Evolutionary conservation across 2,797 vertebrate genomes (phyloP).

Genomic region (Harpagifer antarcticus): DNA sequence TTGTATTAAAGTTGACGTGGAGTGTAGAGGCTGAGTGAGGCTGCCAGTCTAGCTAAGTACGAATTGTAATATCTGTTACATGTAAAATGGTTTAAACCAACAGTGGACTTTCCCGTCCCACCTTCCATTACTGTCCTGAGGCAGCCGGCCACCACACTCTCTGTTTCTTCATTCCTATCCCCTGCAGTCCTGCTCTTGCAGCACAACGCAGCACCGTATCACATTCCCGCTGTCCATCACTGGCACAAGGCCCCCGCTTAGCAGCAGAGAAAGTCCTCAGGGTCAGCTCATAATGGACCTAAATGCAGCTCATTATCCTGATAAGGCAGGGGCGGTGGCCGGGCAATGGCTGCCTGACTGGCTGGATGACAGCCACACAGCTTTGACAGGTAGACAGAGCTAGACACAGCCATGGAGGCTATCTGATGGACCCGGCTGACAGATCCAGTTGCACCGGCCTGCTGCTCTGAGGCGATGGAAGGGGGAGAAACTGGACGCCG

Average conservation of each 20-base stretch:
- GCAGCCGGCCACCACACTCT: conserved; percentile 30
- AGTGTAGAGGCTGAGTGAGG: background rate
- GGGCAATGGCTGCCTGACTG: conserved; percentile 74
- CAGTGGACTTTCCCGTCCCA: background rate
- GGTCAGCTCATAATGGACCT: conserved; percentile 82
- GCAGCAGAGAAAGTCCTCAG: conserved; percentile 80
- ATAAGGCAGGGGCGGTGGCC: conserved; percentile 77
- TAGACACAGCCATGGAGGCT: conserved; percentile 61
- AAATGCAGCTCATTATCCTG: conserved; percentile 85
- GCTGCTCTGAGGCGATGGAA: conserved; percentile 66
- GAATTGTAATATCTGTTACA: background rate
- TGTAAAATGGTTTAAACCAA: conserved; percentile 2
- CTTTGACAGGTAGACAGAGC: conserved; percentile 79
- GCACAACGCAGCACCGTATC: conserved; percentile 59
- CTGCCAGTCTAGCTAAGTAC: background rate
- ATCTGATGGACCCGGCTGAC: conserved; percentile 82
- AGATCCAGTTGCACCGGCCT: conserved; percentile 76
- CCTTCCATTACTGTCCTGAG: conserved; percentile 22
- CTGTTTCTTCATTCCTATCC: conserved; percentile 40
- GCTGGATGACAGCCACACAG: conserved; percentile 76
- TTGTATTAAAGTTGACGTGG: too few species aligned
- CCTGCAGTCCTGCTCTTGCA: conserved; percentile 37
- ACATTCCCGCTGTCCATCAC: conserved; percentile 80
- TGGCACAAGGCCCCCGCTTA: conserved; percentile 77
- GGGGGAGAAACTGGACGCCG: conserved; percentile 77